Conservation (phyloP, 2,888 invertebrate genomes). For the Drosophila barbarae region DNA sequence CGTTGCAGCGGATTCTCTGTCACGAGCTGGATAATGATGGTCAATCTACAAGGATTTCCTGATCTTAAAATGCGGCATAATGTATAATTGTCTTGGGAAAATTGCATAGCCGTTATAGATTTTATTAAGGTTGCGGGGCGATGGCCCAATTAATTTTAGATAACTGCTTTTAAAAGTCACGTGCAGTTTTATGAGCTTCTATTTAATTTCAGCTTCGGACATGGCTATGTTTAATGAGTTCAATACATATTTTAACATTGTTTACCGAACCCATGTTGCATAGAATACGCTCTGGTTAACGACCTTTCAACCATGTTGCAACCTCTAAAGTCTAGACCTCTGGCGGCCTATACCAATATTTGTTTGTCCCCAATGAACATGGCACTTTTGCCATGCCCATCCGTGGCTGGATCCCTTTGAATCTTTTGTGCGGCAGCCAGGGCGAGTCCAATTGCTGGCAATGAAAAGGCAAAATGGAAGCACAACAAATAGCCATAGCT, state of each 20-base stretch:
- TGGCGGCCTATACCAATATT: slow-evolving; percentile 28
- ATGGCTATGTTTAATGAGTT: too few relatives aligned
- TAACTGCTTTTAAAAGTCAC: neutral
- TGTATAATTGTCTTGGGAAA: slow-evolving; percentile 1
- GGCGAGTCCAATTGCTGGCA: slow-evolving; percentile 59
- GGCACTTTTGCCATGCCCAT: slow-evolving; percentile 25
- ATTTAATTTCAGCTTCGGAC: too few relatives aligned
- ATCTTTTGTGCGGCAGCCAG: slow-evolving; percentile 26
- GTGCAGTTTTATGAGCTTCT: neutral
- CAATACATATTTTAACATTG: neutral
- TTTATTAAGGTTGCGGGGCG: slow-evolving; percentile 7
- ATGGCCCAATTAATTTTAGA: slow-evolving; percentile 2
- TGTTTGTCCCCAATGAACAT: slow-evolving; percentile 35
- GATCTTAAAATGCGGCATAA: slow-evolving; percentile 11
- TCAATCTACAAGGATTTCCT: slow-evolving; percentile 29
- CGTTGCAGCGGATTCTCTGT: slow-evolving; percentile 28
- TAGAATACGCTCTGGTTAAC: slow-evolving; percentile 8
- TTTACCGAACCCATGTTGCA: neutral
- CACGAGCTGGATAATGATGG: slow-evolving; percentile 28
- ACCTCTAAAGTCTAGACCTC: slow-evolving; percentile 24
- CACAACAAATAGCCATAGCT: slow-evolving; percentile 30
- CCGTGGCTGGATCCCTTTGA: slow-evolving; percentile 12
- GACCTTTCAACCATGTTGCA: slow-evolving; percentile 33
- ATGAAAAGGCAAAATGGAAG: slow-evolving; percentile 63
- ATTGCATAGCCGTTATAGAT: slow-evolving; percentile 2